phyloP scores from a whole-genome alignment of 2,797 vertebrate species.

The Buphagus erythrorhynchus region DNA sequence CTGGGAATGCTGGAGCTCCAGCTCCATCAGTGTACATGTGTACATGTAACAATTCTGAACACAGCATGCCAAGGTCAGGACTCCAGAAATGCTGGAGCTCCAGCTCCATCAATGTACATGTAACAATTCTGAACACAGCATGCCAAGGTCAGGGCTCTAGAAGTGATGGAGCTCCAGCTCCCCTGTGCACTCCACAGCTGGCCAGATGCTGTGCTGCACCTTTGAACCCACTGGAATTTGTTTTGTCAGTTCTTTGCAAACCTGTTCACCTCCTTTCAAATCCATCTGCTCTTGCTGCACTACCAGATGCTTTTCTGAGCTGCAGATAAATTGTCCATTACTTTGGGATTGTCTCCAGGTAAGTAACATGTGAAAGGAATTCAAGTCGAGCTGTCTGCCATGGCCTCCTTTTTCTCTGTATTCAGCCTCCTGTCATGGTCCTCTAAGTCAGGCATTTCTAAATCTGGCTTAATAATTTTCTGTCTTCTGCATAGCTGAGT shows the following conservation, averaged over 20 bases:
- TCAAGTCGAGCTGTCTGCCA: neutral
- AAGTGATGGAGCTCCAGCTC: neutral
- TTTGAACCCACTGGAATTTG: neutral
- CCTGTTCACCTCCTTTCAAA: neutral
- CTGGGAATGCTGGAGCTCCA: neutral
- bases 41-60: neutral
- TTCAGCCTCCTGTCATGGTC: neutral
- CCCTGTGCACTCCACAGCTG: neutral
- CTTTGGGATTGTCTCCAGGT: neutral
- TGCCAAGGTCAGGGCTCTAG: neutral
- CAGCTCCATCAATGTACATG: no score
- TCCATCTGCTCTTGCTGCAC: neutral
- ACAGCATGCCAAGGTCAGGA: neutral
- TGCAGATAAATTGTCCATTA: neutral
- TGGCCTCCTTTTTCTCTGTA: neutral
- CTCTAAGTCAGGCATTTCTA: neutral
- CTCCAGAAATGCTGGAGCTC: neutral
- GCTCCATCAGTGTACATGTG: no score
- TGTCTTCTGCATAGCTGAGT: neutral
- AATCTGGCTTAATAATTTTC: neutral
- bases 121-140: neutral
- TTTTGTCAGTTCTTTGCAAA: conserved; percentile 6
- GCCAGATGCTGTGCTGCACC: neutral
- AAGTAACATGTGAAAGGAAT: neutral
- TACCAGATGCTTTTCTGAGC: neutral